Evolutionary conservation across 2,888 invertebrate genomes (phyloP).

Genomic region (Luperina nickerlii): DNA sequence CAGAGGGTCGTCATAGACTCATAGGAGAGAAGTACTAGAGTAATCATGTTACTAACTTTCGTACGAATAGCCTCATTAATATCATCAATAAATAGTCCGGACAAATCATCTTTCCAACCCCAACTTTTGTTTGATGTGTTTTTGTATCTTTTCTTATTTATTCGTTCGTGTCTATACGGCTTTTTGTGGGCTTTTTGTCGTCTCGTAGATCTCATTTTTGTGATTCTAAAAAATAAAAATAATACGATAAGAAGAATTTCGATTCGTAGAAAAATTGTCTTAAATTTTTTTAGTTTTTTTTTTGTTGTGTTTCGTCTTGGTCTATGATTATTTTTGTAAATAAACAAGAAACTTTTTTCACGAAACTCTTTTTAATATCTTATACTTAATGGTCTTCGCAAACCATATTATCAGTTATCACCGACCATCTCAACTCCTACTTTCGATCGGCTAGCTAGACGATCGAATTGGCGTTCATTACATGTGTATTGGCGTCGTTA

Average conservation of each 20-base stretch:
- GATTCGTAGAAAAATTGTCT: slow-evolving; percentile 22
- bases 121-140: slow-evolving; percentile 41
- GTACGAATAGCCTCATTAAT: slow-evolving; percentile 70
- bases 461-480: not conserved
- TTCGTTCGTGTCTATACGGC: not conserved
- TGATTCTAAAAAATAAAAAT: slow-evolving; percentile 18
- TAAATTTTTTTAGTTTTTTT: not conserved
- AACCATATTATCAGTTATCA: not conserved
- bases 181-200: slow-evolving; percentile 37
- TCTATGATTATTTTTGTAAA: slow-evolving; percentile 18
- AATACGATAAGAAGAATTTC: slow-evolving; percentile 42
- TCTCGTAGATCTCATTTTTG: slow-evolving; percentile 45
- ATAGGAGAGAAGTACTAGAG: too few relatives aligned
- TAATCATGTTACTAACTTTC: slow-evolving; percentile 33
- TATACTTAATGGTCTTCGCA: not conserved
- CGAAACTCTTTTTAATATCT: not conserved
- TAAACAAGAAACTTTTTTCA: not conserved
- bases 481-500: not conserved
- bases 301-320: not conserved
- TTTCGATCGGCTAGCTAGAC: not conserved
- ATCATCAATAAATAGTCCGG: slow-evolving; percentile 62
- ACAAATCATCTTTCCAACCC: slow-evolving; percentile 34
- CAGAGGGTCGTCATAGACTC: too few relatives aligned
- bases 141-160: slow-evolving; percentile 48
- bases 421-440: not conserved